Evolutionary conservation across 1,140 invertebrate species (phyloP), one percentile per base, ranked within the genome.

Genomic region (Atta texana): DNA sequence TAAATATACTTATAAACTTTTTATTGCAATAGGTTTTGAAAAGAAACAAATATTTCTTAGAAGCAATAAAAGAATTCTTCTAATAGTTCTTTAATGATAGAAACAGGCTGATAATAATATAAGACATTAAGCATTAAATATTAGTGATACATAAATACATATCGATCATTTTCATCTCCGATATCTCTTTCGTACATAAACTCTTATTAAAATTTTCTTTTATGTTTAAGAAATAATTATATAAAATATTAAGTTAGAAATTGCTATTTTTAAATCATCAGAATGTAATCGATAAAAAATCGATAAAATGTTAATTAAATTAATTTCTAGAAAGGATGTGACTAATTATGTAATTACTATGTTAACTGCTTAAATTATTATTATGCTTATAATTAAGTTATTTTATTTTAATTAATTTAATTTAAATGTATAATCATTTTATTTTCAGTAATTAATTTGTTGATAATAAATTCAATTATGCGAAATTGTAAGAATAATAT

Each of bases 181-280:
- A 34, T 64, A n/a, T 31, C 31, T 34, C 28, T 64, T 64, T 64
- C 28, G 2, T 34, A 63, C 4, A 59, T 31, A 59, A 16, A 3
- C 28, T 16, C 28, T 16, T 24, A 63, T 64, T 64, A 64, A 64
- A 64, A 18, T n/a, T 34, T 64, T 3, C 7, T 64, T 28, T 34
- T 31, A 12, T 61, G 5, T 14, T 28, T 63, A 12, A 14, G 0
- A 34, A 63, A 63, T 63, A 63, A 34, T 64, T 64, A 34, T 64
- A 64, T 18, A 34, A 63, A 63, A 34, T 64, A 34, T 68, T 39
- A 39, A 34, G 39, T 68, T n/a, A 68, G 31, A 68, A 34, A 68
- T 34, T 66, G 8, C 31, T n/a, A n/a, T 68, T 14, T 68, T 68
- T 68, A 39, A 39, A 1, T 68, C 8, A 21, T 39, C 64, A 21